Conservation (phyloP, 2,113 vertebrate species). For the Alaudala cheleensis region DNA sequence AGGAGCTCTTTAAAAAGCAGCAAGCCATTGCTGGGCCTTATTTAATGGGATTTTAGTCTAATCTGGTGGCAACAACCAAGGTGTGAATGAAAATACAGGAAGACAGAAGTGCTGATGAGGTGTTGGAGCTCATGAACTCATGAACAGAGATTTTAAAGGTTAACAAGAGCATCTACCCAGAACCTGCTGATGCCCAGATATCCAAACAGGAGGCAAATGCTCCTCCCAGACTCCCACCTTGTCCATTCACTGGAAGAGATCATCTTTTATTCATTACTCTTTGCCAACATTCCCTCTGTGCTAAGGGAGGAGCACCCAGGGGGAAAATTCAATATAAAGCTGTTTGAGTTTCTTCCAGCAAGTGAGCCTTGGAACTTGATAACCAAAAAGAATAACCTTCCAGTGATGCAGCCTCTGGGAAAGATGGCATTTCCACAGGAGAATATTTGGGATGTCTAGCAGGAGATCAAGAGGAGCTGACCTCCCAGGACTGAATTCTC, state of each 20-base stretch:
- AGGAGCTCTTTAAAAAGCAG: not conserved
- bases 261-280: not conserved
- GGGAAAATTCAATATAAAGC: not conserved
- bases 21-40: accelerated
- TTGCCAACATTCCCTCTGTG: not conserved
- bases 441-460: not conserved
- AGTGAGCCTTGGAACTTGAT: not conserved
- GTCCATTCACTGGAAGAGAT: not conserved
- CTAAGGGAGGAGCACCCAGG: not conserved
- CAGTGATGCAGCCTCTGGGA: not conserved
- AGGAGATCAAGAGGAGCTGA: not conserved
- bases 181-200: not conserved
- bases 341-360: not conserved
- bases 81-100: not conserved
- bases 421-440: not conserved
- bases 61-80: too few relatives aligned
- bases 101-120: not conserved
- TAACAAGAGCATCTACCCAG: not conserved
- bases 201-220: not conserved
- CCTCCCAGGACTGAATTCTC: not conserved
- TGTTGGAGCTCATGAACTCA: accelerated
- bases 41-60: not conserved
- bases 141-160: not conserved
- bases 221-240: not conserved
- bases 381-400: not conserved